These are phyloP conservation scores for Microtus agrestis DNA, from an alignment of 2,797 vertebrate species.

Conservation along the genomic window DNA sequence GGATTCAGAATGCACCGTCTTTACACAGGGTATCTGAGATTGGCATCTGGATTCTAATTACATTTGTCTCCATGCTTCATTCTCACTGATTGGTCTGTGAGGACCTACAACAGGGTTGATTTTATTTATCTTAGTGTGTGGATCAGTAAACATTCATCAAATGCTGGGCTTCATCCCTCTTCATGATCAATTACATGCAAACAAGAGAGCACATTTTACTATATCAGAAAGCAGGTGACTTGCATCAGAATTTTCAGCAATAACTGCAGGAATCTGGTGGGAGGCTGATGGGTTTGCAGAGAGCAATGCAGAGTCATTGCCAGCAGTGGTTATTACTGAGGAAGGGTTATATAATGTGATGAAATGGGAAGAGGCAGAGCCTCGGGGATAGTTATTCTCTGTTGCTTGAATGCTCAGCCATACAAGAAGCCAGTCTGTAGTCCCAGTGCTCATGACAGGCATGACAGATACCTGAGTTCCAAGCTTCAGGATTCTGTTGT, in stretches of 20 bases:
- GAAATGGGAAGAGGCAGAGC: slow-evolving; percentile 82
- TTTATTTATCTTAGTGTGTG: slow-evolving; percentile 5
- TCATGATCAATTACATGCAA: not conserved
- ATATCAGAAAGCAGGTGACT: not conserved
- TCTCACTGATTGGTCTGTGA: not conserved
- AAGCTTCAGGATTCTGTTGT: not conserved
- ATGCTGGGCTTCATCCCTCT: not conserved
- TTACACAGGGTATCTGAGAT: not conserved
- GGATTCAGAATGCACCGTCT: not conserved
- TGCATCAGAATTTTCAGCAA: not conserved
- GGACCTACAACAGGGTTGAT: not conserved
- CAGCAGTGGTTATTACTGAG: slow-evolving; percentile 66
- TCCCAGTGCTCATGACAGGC: slow-evolving; percentile 72
- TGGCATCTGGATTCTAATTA: not conserved
- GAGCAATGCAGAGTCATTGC: not conserved
- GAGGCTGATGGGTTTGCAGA: not conserved
- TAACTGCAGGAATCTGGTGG: not conserved
- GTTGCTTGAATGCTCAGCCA: slow-evolving; percentile 76
- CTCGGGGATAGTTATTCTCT: slow-evolving; percentile 80
- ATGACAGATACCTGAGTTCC: slow-evolving; percentile 44
- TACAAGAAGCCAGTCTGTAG: slow-evolving; percentile 73
- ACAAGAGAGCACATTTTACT: not conserved
- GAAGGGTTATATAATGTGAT: slow-evolving; percentile 83
- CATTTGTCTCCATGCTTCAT: not conserved
- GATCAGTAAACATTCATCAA: not conserved